Percentiles rank a stretch among this genome's conserved stretches.
phyloP scores from a whole-genome alignment of 2,888 invertebrate genomes.

The Drosophila basisetae region DNA sequence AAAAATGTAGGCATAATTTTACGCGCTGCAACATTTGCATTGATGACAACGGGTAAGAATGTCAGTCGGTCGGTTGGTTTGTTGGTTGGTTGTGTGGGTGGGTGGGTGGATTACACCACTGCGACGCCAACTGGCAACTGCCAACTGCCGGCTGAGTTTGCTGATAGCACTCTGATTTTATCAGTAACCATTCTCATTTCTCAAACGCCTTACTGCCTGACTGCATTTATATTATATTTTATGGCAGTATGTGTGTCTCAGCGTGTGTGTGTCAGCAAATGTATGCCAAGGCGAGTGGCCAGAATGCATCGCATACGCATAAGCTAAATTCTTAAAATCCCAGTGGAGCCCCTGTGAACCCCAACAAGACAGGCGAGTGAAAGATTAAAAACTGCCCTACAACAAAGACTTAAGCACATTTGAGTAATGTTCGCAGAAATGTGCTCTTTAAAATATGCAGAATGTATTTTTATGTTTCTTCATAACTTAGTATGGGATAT shows the following conservation, averaged over 20 bases:
- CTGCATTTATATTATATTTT: conserved; percentile 61
- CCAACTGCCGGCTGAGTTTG: conserved; percentile 57
- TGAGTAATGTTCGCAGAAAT: neutral
- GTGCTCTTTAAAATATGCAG: neutral
- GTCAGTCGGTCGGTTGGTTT: conserved; percentile 37
- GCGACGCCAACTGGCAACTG: conserved; percentile 61
- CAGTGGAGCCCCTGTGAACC: conserved; percentile 46
- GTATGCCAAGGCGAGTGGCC: conserved; percentile 73
- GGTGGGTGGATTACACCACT: conserved; percentile 35
- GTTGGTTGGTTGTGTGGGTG: conserved; percentile 8
- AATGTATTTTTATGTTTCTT: neutral
- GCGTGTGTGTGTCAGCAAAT: conserved; percentile 30
- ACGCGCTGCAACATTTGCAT: conserved; percentile 72
- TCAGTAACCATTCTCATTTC: conserved; percentile 81
- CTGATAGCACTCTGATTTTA: conserved; percentile 77
- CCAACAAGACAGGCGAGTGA: neutral
- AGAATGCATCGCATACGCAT: conserved; percentile 59
- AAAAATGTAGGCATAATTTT: conserved; percentile 70
- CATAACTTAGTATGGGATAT: neutral
- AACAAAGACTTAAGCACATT: neutral
- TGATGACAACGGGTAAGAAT: conserved; percentile 70
- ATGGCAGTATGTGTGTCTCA: conserved; percentile 7
- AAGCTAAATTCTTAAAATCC: conserved; percentile 67
- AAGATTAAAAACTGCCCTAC: neutral
- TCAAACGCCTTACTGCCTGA: conserved; percentile 52